Evolutionary conservation across 2,797 vertebrate genomes (phyloP).

Genomic region (Dendrocincla tyrannina): DNA sequence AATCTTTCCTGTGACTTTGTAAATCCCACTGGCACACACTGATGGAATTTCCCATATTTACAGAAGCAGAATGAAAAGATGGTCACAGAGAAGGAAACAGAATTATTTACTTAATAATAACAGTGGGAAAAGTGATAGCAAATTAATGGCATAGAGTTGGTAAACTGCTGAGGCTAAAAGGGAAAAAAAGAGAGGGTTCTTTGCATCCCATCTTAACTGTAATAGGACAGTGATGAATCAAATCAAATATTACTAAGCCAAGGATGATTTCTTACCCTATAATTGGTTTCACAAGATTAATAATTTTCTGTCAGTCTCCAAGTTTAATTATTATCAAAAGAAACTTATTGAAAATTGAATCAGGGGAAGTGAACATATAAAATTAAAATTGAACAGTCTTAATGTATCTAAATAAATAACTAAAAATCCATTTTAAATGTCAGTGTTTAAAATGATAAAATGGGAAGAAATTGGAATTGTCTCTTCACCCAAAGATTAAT

Average conservation of each 20-base stretch:
- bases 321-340: slow-evolving; percentile 25
- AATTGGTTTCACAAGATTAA: slow-evolving; percentile 39
- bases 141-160: neutral
- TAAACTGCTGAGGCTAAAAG: neutral
- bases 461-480: neutral
- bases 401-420: neutral
- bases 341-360: neutral
- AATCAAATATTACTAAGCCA: neutral
- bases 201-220: neutral
- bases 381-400: slow-evolving; percentile 7
- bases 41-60: neutral
- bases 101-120: neutral
- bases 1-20: neutral
- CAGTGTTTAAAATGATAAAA: neutral
- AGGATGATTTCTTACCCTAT: slow-evolving; percentile 7
- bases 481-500: neutral
- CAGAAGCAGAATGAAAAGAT: neutral
- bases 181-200: rapidly evolving
- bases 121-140: neutral
- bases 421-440: neutral
- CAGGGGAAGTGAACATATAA: neutral
- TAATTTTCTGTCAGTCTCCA: slow-evolving; percentile 15
- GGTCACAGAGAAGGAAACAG: neutral
- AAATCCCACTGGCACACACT: neutral
- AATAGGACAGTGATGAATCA: neutral